Evolutionary conservation across 2,113 vertebrate genomes (phyloP), one percentile per base, ranked within the genome.

Genomic region (Fulmarus glacialis): DNA sequence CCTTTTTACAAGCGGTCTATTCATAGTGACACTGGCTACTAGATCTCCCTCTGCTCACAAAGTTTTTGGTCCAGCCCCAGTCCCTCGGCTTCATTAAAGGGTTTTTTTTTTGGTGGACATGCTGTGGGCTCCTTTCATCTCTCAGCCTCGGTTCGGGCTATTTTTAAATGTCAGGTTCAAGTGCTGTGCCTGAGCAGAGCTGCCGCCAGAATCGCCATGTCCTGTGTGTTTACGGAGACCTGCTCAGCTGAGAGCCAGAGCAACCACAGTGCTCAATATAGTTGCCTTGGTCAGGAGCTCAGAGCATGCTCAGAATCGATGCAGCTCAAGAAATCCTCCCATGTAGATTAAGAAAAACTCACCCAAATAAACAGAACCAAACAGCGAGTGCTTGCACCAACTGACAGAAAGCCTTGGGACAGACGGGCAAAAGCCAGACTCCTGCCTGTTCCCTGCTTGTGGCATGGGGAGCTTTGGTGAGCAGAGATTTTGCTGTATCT

Each of bases 71-170:
- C 81, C 93, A 90, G 90, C 68, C 87, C 59, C 55, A 9, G 89
- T 9, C 77, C 34, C 87, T 73, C 20, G 2, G 63, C 71, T 82
- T 50, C 80, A 67, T 93, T 79, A 62, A 50, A 91, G 78, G 77
- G 53, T 48, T 82, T 73, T 86, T 86, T 77, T 56, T 92, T 64
- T 79, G 82, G 81, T 20, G 92, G 77, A 68, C 26, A 16, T 11
- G 87, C 88, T 90, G 87, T 26, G 94, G 90, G 68, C 38, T 94
- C 63, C 60, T 97, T 94, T 85, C 96, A 82, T 75, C 66, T 89
- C 91, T 48, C 73, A 36, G 23, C 11, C 60, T 42, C 59, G 5
- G 3, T 47, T 10, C 0, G 2, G 71, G 91, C 38, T 94, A 85
- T 95, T 91, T 93, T 95, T 87, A 93, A 86, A 13, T 2, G 2